Percentiles rank a stretch among this genome's conserved stretches.
Evolutionary conservation across 2,888 invertebrate species (phyloP).

Genomic region (Hypena proboscidalis): DNA sequence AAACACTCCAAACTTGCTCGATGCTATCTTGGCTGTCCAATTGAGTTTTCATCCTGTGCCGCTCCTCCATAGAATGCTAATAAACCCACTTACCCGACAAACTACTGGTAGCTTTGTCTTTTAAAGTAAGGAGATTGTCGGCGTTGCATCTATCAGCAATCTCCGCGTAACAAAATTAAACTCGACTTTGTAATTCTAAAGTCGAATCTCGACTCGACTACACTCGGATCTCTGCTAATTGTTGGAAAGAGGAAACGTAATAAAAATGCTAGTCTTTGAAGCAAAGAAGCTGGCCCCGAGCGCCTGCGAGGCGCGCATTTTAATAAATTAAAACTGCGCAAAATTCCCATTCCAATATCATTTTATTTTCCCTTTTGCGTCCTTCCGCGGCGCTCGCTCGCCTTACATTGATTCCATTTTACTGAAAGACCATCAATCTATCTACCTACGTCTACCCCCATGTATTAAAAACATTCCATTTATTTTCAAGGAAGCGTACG

Average conservation of each 20-base stretch:
- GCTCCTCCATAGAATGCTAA: slow-evolving; percentile 61
- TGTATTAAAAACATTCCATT: slow-evolving; percentile 52
- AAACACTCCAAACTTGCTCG: slow-evolving; percentile 54
- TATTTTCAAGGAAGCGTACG: slow-evolving; percentile 44
- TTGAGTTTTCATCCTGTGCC: slow-evolving; percentile 63
- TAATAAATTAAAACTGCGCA: slow-evolving; percentile 84
- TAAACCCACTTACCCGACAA: slow-evolving; percentile 71
- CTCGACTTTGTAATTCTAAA: slow-evolving; percentile 69
- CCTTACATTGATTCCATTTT: slow-evolving; percentile 68
- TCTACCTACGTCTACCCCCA: slow-evolving; percentile 51
- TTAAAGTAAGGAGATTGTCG: slow-evolving; percentile 62
- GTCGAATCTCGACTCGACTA: slow-evolving; percentile 68
- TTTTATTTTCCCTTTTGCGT: slow-evolving; percentile 71
- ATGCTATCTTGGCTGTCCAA: slow-evolving; percentile 66
- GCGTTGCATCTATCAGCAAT: slow-evolving; percentile 73
- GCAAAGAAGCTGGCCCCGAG: slow-evolving; percentile 70
- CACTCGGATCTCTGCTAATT: slow-evolving; percentile 77
- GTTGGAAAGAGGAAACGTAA: slow-evolving; percentile 79
- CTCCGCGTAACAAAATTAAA: slow-evolving; percentile 72
- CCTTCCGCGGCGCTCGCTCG: slow-evolving; percentile 53
- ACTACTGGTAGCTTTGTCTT: slow-evolving; percentile 69
- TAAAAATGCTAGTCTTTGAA: slow-evolving; percentile 81
- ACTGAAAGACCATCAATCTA: slow-evolving; percentile 61
- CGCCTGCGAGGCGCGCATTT: slow-evolving; percentile 73
- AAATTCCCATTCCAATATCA: slow-evolving; percentile 79